Evolutionary conservation across 2,113 vertebrate genomes (phyloP), one percentile per base, ranked within the genome.

Genomic region (Centropus unirufus): DNA sequence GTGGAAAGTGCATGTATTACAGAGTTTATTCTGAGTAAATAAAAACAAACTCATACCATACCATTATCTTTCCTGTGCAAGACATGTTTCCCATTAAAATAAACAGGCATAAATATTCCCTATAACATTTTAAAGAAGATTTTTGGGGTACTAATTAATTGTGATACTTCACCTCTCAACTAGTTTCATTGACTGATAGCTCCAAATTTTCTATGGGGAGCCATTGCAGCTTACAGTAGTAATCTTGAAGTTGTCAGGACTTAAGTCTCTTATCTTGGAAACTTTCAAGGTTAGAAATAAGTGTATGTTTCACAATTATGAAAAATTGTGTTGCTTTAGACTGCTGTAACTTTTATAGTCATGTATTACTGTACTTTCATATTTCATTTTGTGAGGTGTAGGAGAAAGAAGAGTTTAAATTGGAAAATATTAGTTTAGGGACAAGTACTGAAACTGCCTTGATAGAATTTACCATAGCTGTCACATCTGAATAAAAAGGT

Each of bases 371-470:
- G 73, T 76, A 69, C 8, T 62, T 90, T 78, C 23, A 24, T 85
- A 57, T 68, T 68, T 92, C 16, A 36, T 93, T 89, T 80, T 76
- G 24, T 86, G 22, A 76, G 5, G 11, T 36, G 10, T 34, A 69
- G 54, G 30, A 54, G 14, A 90, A 91, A 79, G 14, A 75, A 52
- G 11, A 61, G 21, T 75, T 91, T 85, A 82, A 92, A 91, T 14
- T 61, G 21, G 19, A 62, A 96, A 94, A 90, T 76, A 85, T 17
- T 72, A 40, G 46, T 83, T 95, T 81, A 89, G 39, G 51, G 51
- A 52, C n/a, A 58, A 80, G 16, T 8, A 58, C 12, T 72, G 64
- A 93, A 87, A 59, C 39, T 63, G 3, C 32, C 34, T 68, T 16
- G 36, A 44, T 16, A 87, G 51, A 96, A 87, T 88, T 76, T 82